Evolutionary conservation across 1,140 invertebrate genomes (phyloP), one percentile per base, ranked within the genome.

Genomic region (Pseudomyrmex dendroicus): DNA sequence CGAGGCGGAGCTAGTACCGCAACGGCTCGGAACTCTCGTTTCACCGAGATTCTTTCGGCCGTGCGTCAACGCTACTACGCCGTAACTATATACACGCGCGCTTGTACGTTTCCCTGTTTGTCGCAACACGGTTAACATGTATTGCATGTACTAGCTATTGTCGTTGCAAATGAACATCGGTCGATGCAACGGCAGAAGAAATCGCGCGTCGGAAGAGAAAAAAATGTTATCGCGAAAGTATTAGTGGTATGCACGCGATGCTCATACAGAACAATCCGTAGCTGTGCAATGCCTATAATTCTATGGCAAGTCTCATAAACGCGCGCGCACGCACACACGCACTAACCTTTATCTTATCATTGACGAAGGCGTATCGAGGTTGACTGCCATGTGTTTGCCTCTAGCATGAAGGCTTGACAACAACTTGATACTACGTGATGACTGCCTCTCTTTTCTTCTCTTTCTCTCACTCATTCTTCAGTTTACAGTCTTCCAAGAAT

Each of bases 311-410:
- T 2, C 57, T 76, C 73, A 85, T 35, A 35, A 35, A 35, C 35
- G 35, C 83, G 83, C 64, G 46, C 56, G 22, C 64, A 78, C 54
- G 44, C 83, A 76, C 54, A 70, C 64, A 88, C 89, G 80, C 62
- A 84, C 91, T 84, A 89, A 92, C 91, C 90, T 92, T 92, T 92
- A 92, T 91, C 90, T 91, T 91, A 92, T 92, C 91, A 91, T 89
- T 87, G 86, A 59, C 73, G 91, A 87, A 86, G 84, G 86, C 89
- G 86, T 89, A 90, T 92, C 90, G 86, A 83, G 83, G 87, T 74
- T 88, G 84, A 84, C 85, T 88, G 86, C 70, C 78, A 84, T 88
- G 73, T 73, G 80, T 84, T 88, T 73, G 84, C 76, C 52, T 68
- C 80, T 66, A 54, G 70, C 67, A 87, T 85, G 66, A 72, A 82